Base-by-base conservation (phyloP, 2,113 vertebrate genomes). In the Chlorocebus sabaeus region DNA sequence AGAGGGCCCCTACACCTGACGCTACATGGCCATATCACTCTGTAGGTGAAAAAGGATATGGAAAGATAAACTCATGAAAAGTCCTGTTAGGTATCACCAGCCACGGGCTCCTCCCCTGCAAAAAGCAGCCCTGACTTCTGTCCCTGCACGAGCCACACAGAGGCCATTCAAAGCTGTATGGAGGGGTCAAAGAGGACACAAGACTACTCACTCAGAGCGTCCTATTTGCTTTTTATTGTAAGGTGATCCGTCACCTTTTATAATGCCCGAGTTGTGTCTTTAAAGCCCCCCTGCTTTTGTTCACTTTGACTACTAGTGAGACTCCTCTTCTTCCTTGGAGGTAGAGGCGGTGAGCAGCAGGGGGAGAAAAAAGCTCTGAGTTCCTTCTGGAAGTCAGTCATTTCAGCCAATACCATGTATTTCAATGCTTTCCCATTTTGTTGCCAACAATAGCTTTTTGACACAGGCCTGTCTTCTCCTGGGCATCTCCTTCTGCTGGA, bases 321-420 rank as follows among this genome's bases (percentile, higher is more conserved):
- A 25, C 3, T 23, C 70, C 45, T 45, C 9, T 76, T 50, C 27
- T 38, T 80, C 7, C 16, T 93, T 50, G 25, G n/a, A 78, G 6
- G 67, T 78, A 13, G 35, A 18, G 38, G 40, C 55, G 8, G 20
- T 61, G 5, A 64, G 8, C 2, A 3, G 23, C 5, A 22, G 35
- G 32, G 25, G 43, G 5, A 75, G 43, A 73, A 35, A 67, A 92
- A 85, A 59, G 13, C 18, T 22, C 22, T 2, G 2, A 22, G 7
- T n/a, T 23, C 0, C 35, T 72, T 32, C 67, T 6, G 0, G 50
- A 57, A 95, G 78, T 55, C 7, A 23, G 25, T 64, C 6, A 48
- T 38, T 76, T 27, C 17, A 30, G 52, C 18, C 73, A 32, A 5
- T 8, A 2, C 32, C 0, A 4, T 0, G 6, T 0, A 13, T 55